Conservation (phyloP, 23 tunicate species). For the Botrylloides violaceus region DNA sequence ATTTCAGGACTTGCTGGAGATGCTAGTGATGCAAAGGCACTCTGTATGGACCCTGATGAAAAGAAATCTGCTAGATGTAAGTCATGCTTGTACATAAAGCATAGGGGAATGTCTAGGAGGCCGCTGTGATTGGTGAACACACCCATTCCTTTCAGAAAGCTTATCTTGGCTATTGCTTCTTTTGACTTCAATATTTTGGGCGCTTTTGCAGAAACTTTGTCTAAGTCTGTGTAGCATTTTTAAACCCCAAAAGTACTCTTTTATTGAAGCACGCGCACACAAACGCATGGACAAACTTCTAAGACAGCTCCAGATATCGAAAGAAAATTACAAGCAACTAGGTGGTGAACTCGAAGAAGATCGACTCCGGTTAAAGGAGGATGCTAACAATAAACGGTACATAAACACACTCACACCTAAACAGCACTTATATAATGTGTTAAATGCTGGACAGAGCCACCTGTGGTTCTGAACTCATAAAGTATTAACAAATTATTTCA, state of each 20-base stretch:
- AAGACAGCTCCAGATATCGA: slow-evolving; percentile 54
- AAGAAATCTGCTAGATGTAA: slow-evolving; percentile 70
- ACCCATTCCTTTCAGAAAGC: neutral
- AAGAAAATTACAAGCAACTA: slow-evolving; percentile 62
- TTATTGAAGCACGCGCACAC: slow-evolving; percentile 49
- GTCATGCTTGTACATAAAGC: neutral
- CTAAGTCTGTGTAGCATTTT: too few relatives aligned
- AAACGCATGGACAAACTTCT: slow-evolving; percentile 58
- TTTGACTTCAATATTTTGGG: neutral
- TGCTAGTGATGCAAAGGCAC: slow-evolving; percentile 52
- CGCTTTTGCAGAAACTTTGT: neutral
- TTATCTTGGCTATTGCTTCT: neutral
- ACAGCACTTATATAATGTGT: neutral
- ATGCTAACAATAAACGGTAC: slow-evolving; percentile 41
- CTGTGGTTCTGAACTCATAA: too few relatives aligned
- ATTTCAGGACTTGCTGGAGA: slow-evolving; percentile 62
- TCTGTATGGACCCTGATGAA: slow-evolving; percentile 27
- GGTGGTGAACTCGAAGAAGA: slow-evolving; percentile 88
- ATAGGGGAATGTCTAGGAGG: neutral
- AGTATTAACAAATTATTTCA: too few relatives aligned
- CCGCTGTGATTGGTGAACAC: neutral
- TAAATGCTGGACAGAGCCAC: too few relatives aligned
- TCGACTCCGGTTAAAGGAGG: slow-evolving; percentile 30
- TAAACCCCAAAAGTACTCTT: too few relatives aligned
- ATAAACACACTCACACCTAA: too few relatives aligned